These are phyloP conservation scores for Brenthis hecate DNA, from an alignment of 2,888 invertebrate genomes.

Conservation along the genomic window DNA sequence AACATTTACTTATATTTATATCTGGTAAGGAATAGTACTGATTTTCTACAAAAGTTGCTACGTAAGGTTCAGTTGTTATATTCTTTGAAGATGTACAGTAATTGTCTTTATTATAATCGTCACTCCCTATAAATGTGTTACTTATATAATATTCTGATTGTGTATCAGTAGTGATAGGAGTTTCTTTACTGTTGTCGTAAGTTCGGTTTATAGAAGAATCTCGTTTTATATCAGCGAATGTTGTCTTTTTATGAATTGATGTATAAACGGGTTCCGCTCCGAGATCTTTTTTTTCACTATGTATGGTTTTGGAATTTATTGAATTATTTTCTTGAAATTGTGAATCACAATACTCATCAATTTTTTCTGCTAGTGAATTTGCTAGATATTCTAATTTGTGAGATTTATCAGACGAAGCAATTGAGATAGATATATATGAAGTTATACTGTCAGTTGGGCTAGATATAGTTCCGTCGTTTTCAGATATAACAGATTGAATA, in stretches of 20 bases:
- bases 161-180: slow-evolving; percentile 52
- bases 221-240: slow-evolving; percentile 77
- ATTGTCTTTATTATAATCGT: slow-evolving; percentile 66
- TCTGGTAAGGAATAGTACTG: slow-evolving; percentile 88
- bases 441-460: slow-evolving; percentile 77
- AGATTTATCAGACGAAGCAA: slow-evolving; percentile 77
- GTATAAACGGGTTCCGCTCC: slow-evolving; percentile 72
- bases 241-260: slow-evolving; percentile 76
- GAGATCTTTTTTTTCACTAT: slow-evolving; percentile 54
- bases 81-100: slow-evolving; percentile 71
- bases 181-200: slow-evolving; percentile 62
- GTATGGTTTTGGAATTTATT: slow-evolving; percentile 54
- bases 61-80: slow-evolving; percentile 77
- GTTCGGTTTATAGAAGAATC: slow-evolving; percentile 67
- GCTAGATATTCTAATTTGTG: slow-evolving; percentile 78
- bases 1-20: slow-evolving; percentile 86
- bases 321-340: slow-evolving; percentile 69
- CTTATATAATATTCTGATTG: slow-evolving; percentile 63
- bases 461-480: slow-evolving; percentile 76
- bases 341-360: slow-evolving; percentile 78
- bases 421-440: slow-evolving; percentile 79
- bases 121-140: slow-evolving; percentile 69
- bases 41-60: slow-evolving; percentile 83
- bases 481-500: slow-evolving; percentile 66
- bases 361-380: slow-evolving; percentile 78